Base-by-base conservation (phyloP, 2,888 invertebrate genomes). In the Aplocera efformata region DNA sequence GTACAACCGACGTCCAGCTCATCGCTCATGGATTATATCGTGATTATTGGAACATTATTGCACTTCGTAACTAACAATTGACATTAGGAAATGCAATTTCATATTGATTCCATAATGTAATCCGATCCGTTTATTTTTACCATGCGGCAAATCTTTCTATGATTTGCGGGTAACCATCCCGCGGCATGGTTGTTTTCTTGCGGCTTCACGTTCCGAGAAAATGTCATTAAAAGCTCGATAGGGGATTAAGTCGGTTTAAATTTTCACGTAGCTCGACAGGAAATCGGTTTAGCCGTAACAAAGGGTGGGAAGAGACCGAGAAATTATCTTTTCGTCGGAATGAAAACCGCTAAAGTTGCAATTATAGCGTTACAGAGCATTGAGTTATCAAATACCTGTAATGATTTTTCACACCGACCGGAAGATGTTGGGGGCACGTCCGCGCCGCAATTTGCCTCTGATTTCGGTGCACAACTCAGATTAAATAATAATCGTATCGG, bases 1-100 rank as follows among this genome's bases (percentile, higher is more conserved):
- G 44, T 56, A 62, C 47, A n/a, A n/a, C n/a, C n/a, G 43, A 57
- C 48, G 46, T 63, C 67, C 70, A 58, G 60, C 65, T 74, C 80
- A 86, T 84, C 83, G 77, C 70, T 68, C 76, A 81, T 71, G 72
- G 86, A 88, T 88, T 88, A 86, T 84, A 88, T 85, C 85, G 84
- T 86, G 86, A 88, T 85, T 85, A 86, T 86, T 85, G 86, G 85
- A 85, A 85, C 85, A 85, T 86, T 88, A 88, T 88, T 88, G 88
- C 86, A 84, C 88, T 85, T 82, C 73, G 88, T 85, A 88, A 86
- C 85, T 85, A 86, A 88, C 88, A 88, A 88, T 88, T 88, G 88
- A 88, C 86, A 88, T 88, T 86, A 88, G 86, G 85, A 84, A 85
- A 85, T 86, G 84, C 85, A 88, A 88, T 88, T 85, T 85, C 80